A percentile compares a stretch with the other conserved stretches of the same genome.
phyloP scores from a whole-genome alignment of 2,113 vertebrate genomes.

The Sinocyclocheilus anophthalmus region DNA sequence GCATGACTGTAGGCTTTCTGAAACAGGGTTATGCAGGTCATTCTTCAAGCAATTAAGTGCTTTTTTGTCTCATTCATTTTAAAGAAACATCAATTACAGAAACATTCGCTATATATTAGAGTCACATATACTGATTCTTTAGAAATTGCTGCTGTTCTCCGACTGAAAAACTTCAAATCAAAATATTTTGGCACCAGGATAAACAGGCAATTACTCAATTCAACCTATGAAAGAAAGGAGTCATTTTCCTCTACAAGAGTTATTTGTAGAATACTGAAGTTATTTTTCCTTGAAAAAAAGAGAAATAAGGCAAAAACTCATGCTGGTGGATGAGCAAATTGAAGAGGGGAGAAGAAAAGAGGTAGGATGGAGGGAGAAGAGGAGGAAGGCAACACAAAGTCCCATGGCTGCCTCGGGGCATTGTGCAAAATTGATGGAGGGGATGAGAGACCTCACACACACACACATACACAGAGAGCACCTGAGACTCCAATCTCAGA shows the following conservation, averaged over 20 bases:
- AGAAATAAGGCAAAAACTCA: not conserved
- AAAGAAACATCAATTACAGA: not conserved
- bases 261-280: not conserved
- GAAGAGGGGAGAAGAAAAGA: conserved; percentile 51
- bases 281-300: not conserved
- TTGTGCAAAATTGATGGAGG: conserved; percentile 59
- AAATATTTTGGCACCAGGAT: not conserved
- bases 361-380: conserved; percentile 44
- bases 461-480: conserved; percentile 37
- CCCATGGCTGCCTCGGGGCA: conserved; percentile 51
- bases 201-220: not conserved
- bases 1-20: conserved; percentile 1
- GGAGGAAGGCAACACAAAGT: conserved; percentile 34
- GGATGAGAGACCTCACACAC: conserved; percentile 56
- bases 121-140: not conserved
- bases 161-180: not conserved
- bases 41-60: conserved; percentile 35
- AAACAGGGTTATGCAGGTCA: conserved; percentile 28
- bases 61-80: not conserved
- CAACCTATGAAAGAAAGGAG: not conserved
- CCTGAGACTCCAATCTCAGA: conserved; percentile 48
- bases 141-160: not conserved
- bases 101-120: not conserved
- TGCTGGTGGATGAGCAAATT: conserved; percentile 64
- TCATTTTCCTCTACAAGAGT: not conserved